Base-by-base conservation (phyloP, 2,113 vertebrate genomes). In the Conger conger region DNA sequence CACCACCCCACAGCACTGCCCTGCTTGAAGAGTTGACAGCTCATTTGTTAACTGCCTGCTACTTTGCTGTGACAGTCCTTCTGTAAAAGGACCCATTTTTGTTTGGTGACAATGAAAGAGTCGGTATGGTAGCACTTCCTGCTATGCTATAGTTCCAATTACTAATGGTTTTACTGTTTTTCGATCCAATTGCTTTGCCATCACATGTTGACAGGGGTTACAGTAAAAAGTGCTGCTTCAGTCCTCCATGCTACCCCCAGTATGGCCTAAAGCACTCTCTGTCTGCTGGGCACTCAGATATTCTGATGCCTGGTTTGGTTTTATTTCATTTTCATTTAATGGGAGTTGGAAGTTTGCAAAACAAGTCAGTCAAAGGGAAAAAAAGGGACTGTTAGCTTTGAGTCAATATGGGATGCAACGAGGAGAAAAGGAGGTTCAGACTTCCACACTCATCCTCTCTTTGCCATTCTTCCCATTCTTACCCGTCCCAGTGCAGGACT, bases 331-430 rank as follows among this genome's bases (percentile, higher is more conserved):
- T 42, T 42, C 4, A 6, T 38, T 37, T 3, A 16, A 27, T 27
- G 73, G 37, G n/a, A 76, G 82, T 38, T 45, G 77, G 36, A 77
- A 60, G 79, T 81, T 87, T 87, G 84, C 82, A 73, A 76, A 87
- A 87, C 79, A 84, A 81, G 82, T 80, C 79, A 60, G 76, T 87
- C 79, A 84, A 50, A 54, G 57, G 57, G 63, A 76, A 86, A 83
- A 68, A 86, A 63, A 76, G 40, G 42, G 63, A 83, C 53, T 83
- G 82, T 81, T 81, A n/a, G 42, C 38, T 63, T 45, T 27, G 38
- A 84, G 86, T 36, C 68, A 17, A 68, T 50, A 60, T 81, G 63
- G 83, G 86, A 36, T 54, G 40, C 18, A 23, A 20, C 27, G 13
- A 23, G 82, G 36, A 82, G 82, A 81, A 54, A 54, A 73, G 36